These are phyloP conservation scores for Chondrilla cf. caribensis DNA, from an alignment of 37 sponge, comb jelly and placozoan genomes.

Conservation along the genomic window DNA sequence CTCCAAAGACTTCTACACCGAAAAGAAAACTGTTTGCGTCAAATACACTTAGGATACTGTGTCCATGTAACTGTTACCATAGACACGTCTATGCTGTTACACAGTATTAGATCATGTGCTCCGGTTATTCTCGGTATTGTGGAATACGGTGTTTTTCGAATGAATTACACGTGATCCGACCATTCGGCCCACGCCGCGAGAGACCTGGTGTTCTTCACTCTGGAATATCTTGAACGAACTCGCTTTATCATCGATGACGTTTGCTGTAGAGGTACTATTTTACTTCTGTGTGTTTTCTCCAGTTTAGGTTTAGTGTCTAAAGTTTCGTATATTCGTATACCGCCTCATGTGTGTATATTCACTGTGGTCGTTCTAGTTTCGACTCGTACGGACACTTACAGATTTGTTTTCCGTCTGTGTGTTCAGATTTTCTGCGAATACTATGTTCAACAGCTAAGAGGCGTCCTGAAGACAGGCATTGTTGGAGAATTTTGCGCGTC, in stretches of 20 bases:
- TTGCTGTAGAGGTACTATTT: background rate
- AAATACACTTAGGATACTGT: conserved; percentile 46
- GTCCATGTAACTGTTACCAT: background rate
- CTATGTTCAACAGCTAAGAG: conserved; percentile 24
- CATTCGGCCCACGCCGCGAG: background rate
- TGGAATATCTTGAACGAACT: background rate
- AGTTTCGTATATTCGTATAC: too few relatives aligned
- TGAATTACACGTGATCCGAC: background rate
- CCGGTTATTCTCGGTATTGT: too few relatives aligned
- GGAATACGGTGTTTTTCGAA: background rate
- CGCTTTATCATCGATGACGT: conserved; percentile 12
- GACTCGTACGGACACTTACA: too few relatives aligned
- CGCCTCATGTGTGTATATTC: too few relatives aligned
- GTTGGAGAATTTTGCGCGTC: background rate
- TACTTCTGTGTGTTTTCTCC: too few relatives aligned
- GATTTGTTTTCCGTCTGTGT: too few relatives aligned
- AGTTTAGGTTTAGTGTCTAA: too few relatives aligned
- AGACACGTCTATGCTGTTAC: background rate
- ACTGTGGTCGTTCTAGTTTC: too few relatives aligned
- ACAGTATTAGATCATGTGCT: too few relatives aligned
- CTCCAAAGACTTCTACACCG: conserved; percentile 85
- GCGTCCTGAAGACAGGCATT: background rate
- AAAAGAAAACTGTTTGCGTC: conserved; percentile 83
- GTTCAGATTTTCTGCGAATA: background rate
- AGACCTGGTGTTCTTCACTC: background rate